Conservation (phyloP, 2,797 vertebrate genomes). For the Coregonus ussuriensis region DNA sequence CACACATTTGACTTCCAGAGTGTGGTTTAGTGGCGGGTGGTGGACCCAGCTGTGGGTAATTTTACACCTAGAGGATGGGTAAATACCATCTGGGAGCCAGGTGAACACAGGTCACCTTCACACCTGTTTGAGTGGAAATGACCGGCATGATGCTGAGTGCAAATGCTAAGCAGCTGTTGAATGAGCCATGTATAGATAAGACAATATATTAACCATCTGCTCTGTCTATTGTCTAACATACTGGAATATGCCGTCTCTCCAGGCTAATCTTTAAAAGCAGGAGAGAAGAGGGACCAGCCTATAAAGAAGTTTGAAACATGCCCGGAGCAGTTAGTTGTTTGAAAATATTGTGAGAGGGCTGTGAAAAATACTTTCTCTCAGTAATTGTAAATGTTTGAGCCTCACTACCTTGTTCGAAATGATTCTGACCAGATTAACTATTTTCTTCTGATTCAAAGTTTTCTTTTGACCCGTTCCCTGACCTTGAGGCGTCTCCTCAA, state of each 20-base stretch:
- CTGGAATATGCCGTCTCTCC: conserved; percentile 21
- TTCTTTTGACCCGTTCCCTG: conserved; percentile 39
- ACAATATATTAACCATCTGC: conserved; percentile 58
- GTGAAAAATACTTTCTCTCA: not conserved
- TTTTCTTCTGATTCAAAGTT: conserved; percentile 40
- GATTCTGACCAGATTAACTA: conserved; percentile 24
- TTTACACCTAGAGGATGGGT: conserved; percentile 27
- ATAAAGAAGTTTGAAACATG: not conserved
- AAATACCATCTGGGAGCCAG: conserved; percentile 64
- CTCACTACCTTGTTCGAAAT: not conserved
- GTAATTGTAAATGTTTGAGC: not conserved
- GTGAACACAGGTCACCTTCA: conserved; percentile 49
- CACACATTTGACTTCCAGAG: conserved; percentile 19
- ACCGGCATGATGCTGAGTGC: conserved; percentile 36
- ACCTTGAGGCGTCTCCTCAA: conserved; percentile 21
- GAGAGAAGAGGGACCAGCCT: conserved; percentile 9
- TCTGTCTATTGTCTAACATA: conserved; percentile 40
- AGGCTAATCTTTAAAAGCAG: conserved; percentile 34
- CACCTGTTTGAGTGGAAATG: conserved; percentile 38
- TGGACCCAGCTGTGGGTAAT: conserved; percentile 46
- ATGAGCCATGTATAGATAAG: conserved; percentile 62
- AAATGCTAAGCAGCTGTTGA: conserved; percentile 51
- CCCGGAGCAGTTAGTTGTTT: not conserved
- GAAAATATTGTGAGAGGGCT: not conserved
- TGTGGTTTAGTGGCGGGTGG: conserved; percentile 8